phyloP scores from a whole-genome alignment of 2,113 vertebrate species.

The Alces alces region DNA sequence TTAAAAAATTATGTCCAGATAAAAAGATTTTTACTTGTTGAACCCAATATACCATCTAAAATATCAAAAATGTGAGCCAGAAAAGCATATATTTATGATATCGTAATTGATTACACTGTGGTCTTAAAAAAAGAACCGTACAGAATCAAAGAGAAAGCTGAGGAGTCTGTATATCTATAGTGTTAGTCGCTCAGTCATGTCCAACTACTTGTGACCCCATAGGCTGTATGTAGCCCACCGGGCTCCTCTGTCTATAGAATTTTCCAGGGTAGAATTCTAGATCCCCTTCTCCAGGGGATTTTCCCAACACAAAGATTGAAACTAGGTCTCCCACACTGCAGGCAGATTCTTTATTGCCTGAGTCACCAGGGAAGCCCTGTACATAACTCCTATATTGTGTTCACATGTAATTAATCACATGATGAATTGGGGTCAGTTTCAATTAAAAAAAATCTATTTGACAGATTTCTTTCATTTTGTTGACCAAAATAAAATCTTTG shows the following conservation, averaged over 20 bases:
- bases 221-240: not conserved
- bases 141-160: not conserved
- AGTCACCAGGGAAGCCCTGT: not conserved
- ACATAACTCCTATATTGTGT: not conserved
- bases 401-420: not conserved
- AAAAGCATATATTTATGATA: not conserved
- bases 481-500: not conserved
- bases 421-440: not conserved
- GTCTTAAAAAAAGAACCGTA: not conserved
- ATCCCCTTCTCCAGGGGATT: not conserved
- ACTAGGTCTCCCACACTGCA: not conserved
- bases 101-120: not conserved
- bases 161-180: not conserved
- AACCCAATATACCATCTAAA: not conserved
- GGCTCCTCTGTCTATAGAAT: not conserved
- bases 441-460: not conserved
- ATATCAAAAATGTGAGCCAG: not conserved
- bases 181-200: not conserved
- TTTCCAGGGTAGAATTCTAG: not conserved
- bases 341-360: not conserved
- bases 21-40: not conserved
- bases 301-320: not conserved
- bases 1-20: not conserved
- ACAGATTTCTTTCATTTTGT: not conserved
- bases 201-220: not conserved